These are phyloP conservation scores for Rhopalosiphum padi DNA, from an alignment of 1,140 invertebrate genomes.

Conservation along the genomic window DNA sequence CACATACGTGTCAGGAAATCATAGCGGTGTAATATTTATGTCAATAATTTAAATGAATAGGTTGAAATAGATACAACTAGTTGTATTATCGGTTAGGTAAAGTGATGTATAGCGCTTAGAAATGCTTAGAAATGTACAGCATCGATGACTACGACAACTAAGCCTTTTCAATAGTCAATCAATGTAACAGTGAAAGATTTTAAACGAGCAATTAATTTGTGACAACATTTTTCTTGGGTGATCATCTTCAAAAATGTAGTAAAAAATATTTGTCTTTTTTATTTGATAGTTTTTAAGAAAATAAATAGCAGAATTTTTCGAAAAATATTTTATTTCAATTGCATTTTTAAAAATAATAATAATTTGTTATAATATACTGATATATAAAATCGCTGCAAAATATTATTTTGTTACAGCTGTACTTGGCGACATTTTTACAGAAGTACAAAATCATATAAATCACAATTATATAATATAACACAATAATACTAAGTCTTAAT, in stretches of 20 bases:
- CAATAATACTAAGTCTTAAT: too few relatives aligned
- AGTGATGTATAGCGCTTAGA: background rate
- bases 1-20: too few relatives aligned
- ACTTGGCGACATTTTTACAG: background rate
- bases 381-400: background rate
- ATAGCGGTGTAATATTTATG: too few relatives aligned
- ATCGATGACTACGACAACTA: background rate
- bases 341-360: background rate
- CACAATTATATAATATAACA: background rate
- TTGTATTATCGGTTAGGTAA: background rate
- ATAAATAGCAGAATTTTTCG: background rate
- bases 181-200: too few relatives aligned
- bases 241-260: background rate
- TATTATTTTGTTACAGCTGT: slow-evolving; percentile 25
- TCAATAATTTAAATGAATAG: background rate
- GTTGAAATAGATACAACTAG: background rate
- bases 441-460: slow-evolving; percentile 2
- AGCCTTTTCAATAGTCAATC: background rate
- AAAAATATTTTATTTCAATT: background rate
- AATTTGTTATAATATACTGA: background rate
- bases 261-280: too few relatives aligned
- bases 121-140: background rate
- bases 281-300: too few relatives aligned
- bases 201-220: background rate
- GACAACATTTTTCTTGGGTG: background rate